Percentiles rank a stretch among this genome's conserved stretches.
Conservation (phyloP, 2,113 vertebrate genomes). For the Noctilio leporinus region DNA sequence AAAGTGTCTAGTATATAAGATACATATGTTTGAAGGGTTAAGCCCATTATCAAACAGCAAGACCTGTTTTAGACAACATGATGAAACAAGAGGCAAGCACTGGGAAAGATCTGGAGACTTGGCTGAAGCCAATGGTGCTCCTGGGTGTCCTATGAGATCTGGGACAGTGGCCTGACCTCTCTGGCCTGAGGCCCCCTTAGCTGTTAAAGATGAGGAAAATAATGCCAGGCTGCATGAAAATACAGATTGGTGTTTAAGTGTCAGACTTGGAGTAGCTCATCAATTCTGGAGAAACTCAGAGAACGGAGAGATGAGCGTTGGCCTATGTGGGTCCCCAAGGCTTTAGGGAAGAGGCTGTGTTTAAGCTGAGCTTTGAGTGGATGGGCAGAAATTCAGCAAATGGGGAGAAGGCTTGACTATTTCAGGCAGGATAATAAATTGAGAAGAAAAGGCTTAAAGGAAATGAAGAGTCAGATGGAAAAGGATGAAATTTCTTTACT, state of each 20-base stretch:
- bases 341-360: background rate
- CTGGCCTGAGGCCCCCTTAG: too few species aligned
- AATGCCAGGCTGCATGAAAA: background rate
- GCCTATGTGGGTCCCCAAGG: background rate
- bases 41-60: background rate
- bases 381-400: background rate
- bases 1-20: background rate
- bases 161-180: background rate
- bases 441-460: background rate
- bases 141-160: background rate
- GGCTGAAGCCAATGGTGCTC: background rate
- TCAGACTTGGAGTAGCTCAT: background rate
- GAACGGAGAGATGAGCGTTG: background rate
- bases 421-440: background rate
- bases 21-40: background rate
- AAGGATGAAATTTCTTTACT: background rate
- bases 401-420: background rate
- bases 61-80: background rate
- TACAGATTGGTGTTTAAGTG: background rate
- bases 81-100: background rate
- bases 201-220: background rate
- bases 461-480: background rate
- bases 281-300: background rate
- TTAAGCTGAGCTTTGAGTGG: background rate
- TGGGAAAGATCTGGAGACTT: background rate